A percentile compares a stretch with the other conserved stretches of the same genome.
These are phyloP conservation scores for Lytechinus pictus DNA, from an alignment of 35 echinoderm and acorn worm species.

Conservation along the genomic window DNA sequence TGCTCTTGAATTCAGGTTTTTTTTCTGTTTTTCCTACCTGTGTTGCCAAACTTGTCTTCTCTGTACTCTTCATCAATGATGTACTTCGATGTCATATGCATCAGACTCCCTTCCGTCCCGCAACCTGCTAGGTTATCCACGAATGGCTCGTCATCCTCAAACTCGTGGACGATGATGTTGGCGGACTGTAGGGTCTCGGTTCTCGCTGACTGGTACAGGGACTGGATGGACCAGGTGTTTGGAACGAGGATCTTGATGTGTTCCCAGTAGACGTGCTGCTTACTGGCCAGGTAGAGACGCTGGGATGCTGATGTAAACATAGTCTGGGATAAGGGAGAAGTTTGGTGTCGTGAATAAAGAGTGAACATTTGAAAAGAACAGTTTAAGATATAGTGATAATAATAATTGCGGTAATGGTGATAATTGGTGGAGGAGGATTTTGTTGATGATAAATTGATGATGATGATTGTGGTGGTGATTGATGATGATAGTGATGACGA, in stretches of 20 bases:
- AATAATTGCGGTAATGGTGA: too few relatives aligned
- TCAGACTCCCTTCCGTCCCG: slow-evolving; percentile 41
- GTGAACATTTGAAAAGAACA: too few relatives aligned
- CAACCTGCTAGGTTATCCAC: slow-evolving; percentile 38
- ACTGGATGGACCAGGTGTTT: slow-evolving; percentile 27
- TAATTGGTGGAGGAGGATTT: too few relatives aligned
- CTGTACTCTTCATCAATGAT: slow-evolving; percentile 3
- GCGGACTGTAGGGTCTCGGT: slow-evolving; percentile 26
- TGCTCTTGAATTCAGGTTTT: background rate
- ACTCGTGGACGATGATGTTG: slow-evolving; percentile 37
- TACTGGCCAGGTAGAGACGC: slow-evolving; percentile 45
- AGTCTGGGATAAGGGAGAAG: background rate
- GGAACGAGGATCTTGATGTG: slow-evolving; percentile 57
- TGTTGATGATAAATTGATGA: too few relatives aligned
- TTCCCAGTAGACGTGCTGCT: slow-evolving; percentile 40
- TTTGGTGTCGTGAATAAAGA: too few relatives aligned
- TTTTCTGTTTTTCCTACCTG: background rate
- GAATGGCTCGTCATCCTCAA: slow-evolving; percentile 36
- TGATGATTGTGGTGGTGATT: too few relatives aligned
- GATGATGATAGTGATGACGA: too few relatives aligned
- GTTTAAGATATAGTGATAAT: too few relatives aligned
- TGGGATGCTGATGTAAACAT: slow-evolving; percentile 39
- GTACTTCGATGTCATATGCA: slow-evolving; percentile 34
- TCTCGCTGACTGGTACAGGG: background rate
- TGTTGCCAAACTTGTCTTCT: slow-evolving; percentile 28